phyloP scores from a whole-genome alignment of 2,113 vertebrate species.

The Paracyprichromis sp. region DNA sequence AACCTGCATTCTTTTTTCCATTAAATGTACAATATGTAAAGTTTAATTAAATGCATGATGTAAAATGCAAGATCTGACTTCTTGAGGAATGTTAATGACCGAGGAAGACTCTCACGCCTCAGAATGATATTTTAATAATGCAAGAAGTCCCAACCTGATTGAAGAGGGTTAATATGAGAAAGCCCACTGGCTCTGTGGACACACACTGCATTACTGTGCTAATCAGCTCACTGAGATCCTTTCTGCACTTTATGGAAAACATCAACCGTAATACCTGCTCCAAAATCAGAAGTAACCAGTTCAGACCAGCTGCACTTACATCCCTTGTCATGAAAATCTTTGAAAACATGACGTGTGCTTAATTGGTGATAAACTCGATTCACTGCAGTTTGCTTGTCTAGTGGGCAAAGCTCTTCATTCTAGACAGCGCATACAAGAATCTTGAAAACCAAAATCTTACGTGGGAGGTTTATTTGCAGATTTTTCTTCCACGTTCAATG shows the following conservation, averaged over 20 bases:
- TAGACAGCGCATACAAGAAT: not conserved
- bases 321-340: accelerated
- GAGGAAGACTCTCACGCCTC: not conserved
- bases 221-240: not conserved
- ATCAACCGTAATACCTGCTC: accelerated
- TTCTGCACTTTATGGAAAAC: not conserved
- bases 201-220: not conserved
- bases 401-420: not conserved
- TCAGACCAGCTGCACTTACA: not conserved
- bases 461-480: accelerated
- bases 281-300: not conserved
- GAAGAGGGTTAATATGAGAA: not conserved
- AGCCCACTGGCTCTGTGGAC: not conserved
- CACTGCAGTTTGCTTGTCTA: accelerated
- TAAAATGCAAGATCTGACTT: not conserved
- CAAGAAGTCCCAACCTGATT: not conserved
- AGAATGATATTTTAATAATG: not conserved
- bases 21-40: not conserved
- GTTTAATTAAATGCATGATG: not conserved
- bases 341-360: not conserved
- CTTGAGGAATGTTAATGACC: accelerated
- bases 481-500: not conserved
- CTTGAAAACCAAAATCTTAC: not conserved
- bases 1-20: not conserved
- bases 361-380: not conserved